phyloP scores from a whole-genome alignment of 2,888 invertebrate genomes.

The Masnerella sp. region DNA sequence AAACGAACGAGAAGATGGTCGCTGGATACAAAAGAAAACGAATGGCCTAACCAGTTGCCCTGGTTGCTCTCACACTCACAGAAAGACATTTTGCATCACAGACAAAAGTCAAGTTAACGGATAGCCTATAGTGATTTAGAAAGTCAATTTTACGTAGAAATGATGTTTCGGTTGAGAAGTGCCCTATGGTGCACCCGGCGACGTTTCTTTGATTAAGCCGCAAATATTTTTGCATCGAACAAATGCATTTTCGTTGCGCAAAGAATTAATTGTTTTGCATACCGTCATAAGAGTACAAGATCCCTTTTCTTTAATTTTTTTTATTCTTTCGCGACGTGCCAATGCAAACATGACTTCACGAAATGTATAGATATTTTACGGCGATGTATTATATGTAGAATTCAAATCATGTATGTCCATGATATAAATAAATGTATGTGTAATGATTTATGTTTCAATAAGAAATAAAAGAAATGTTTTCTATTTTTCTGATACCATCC shows the following conservation, averaged over 20 bases:
- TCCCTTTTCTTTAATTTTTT: neutral
- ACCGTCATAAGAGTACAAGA: neutral
- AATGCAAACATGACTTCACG: conserved; percentile 46
- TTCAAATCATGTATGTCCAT: conserved; percentile 46
- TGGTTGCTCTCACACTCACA: conserved; percentile 24
- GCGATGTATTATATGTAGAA: conserved; percentile 55
- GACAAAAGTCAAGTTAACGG: conserved; percentile 14
- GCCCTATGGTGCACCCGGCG: conserved; percentile 64
- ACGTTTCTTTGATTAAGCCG: conserved; percentile 20
- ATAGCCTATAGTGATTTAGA: conserved; percentile 30
- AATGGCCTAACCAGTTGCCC: conserved; percentile 49
- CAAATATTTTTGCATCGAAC: conserved; percentile 36
- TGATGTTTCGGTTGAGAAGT: conserved; percentile 39
- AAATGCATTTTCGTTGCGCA: conserved; percentile 19
- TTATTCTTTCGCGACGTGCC: conserved; percentile 45
- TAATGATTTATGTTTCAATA: conserved; percentile 54
- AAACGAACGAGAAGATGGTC: conserved; percentile 21
- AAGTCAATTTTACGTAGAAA: conserved; percentile 32
- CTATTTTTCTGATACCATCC: conserved; percentile 32
- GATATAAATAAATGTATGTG: conserved; percentile 47
- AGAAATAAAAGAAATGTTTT: conserved; percentile 44
- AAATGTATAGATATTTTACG: conserved; percentile 50
- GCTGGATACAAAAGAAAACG: conserved; percentile 23
- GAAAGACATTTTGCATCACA: conserved; percentile 21
- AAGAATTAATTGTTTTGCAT: conserved; percentile 4